phyloP scores from a whole-genome alignment of 1,140 invertebrate species.

The Hylaeus volcanicus region DNA sequence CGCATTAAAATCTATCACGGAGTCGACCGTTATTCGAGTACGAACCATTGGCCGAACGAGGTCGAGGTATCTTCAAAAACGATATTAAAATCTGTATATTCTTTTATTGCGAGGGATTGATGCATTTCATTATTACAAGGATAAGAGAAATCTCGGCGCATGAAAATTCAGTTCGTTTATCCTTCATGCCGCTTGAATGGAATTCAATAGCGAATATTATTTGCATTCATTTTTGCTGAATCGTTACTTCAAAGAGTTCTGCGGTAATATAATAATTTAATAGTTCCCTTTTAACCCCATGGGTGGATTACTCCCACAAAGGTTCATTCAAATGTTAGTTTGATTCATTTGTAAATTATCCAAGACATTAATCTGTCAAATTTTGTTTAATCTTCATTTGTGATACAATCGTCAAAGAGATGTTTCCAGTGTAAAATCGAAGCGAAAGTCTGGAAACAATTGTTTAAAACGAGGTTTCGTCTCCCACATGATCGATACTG shows the following conservation, averaged over 20 bases:
- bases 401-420: too few species aligned
- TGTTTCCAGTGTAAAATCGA: too few species aligned
- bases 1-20: constrained; percentile 34
- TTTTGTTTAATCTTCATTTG: too few species aligned
- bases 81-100: constrained; percentile 16
- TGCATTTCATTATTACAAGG: constrained; percentile 3
- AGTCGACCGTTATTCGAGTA: background rate
- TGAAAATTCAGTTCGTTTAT: constrained; percentile 12
- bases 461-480: too few species aligned
- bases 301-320: background rate
- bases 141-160: background rate
- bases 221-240: background rate
- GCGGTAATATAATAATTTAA: background rate
- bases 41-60: background rate
- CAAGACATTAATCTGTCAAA: too few species aligned
- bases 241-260: background rate
- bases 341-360: background rate
- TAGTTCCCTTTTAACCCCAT: background rate
- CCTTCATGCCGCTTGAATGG: background rate
- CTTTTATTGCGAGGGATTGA: background rate
- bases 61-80: background rate
- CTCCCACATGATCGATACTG: too few species aligned
- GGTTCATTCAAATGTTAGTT: background rate
- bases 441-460: too few species aligned
- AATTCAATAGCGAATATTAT: constrained; percentile 11